Evolutionary conservation across 2,888 invertebrate genomes (phyloP).

Genomic region (Netelia virgata): DNA sequence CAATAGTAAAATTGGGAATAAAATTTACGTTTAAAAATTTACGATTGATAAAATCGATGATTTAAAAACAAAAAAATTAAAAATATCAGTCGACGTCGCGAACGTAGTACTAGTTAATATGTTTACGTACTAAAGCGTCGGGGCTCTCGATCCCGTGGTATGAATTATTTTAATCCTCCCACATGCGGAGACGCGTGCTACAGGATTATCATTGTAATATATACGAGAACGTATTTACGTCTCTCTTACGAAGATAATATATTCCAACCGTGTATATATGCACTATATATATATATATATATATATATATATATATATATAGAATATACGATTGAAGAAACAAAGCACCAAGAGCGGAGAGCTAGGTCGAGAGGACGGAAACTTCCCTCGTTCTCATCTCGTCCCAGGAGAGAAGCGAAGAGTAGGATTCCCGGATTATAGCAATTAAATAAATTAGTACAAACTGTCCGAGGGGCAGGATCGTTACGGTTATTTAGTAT

Average conservation of each 20-base stretch:
- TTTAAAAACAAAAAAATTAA: too few species aligned
- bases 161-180: conserved; percentile 22
- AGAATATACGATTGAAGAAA: conserved; percentile 24
- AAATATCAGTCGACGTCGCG: too few species aligned
- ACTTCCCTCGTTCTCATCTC: background rate
- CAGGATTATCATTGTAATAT: conserved; percentile 33
- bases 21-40: too few species aligned
- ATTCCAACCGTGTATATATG: background rate
- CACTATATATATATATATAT: background rate
- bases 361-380: conserved; percentile 24
- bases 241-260: background rate
- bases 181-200: background rate
- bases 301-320: conserved; percentile 1
- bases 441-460: conserved; percentile 71
- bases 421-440: conserved; percentile 62
- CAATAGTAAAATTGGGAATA: too few species aligned
- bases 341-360: conserved; percentile 51
- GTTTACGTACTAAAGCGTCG: background rate
- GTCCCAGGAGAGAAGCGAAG: background rate
- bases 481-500: conserved; percentile 71
- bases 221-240: background rate
- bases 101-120: background rate
- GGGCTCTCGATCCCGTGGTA: conserved; percentile 6
- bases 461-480: conserved; percentile 64
- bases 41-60: too few species aligned